These are phyloP conservation scores for Ctenochaetus hawaiiensis DNA, from an alignment of 2,797 vertebrate genomes.

Conservation along the genomic window DNA sequence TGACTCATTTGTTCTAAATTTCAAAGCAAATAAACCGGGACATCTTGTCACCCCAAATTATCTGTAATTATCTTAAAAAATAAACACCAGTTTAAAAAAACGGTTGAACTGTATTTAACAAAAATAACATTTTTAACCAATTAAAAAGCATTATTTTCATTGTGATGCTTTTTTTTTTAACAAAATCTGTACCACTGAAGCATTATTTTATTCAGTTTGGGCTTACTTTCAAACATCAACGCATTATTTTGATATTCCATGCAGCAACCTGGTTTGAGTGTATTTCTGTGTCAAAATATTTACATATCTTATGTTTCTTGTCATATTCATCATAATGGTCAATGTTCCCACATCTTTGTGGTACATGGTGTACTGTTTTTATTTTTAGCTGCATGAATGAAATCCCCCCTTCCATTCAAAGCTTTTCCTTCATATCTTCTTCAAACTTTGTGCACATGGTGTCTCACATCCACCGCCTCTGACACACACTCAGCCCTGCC, in stretches of 20 bases:
- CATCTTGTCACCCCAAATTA: neutral
- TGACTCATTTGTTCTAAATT: neutral
- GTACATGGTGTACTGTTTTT: constrained; percentile 66
- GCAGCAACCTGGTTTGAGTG: neutral
- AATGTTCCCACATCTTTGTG: constrained; percentile 32
- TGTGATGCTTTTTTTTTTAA: neutral
- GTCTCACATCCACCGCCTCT: constrained; percentile 68
- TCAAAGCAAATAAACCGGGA: neutral
- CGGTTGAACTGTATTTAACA: neutral
- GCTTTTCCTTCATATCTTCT: constrained; percentile 73
- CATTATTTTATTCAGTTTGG: neutral
- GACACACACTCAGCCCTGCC: constrained; percentile 57
- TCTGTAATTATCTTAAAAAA: neutral
- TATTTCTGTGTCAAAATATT: constrained; percentile 2
- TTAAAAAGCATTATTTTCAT: neutral
- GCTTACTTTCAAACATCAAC: neutral
- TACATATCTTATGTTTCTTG: neutral
- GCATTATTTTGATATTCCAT: neutral
- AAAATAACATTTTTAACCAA: neutral
- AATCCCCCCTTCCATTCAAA: constrained; percentile 63
- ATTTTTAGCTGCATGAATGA: constrained; percentile 77
- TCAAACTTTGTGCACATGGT: constrained; percentile 83
- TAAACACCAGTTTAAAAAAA: neutral
- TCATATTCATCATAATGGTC: constrained; percentile 28
- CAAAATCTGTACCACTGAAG: neutral